Percentiles rank a stretch among this genome's conserved stretches.
These are phyloP conservation scores for Auanema freiburgensis DNA, from an alignment of 2,888 invertebrate genomes.

Conservation along the genomic window DNA sequence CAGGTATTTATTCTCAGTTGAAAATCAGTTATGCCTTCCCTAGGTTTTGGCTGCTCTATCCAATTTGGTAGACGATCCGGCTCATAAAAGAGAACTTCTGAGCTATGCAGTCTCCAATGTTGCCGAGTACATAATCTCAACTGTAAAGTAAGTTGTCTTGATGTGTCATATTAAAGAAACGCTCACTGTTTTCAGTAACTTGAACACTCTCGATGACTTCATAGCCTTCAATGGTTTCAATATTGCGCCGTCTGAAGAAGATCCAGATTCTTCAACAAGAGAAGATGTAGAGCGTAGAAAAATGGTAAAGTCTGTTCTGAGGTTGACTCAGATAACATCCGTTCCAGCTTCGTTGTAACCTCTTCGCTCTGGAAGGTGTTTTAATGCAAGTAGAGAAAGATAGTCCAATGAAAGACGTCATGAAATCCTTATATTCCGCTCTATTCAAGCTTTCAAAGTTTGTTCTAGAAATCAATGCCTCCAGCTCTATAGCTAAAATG, in stretches of 20 bases:
- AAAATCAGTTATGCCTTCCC: no score
- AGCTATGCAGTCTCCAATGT: not conserved
- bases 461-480: constrained; percentile 30
- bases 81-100: constrained; percentile 16
- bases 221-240: constrained; percentile 20
- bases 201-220: constrained; percentile 14
- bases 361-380: constrained; percentile 41
- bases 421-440: constrained; percentile 6
- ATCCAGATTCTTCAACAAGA: not conserved
- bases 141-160: constrained; percentile 9
- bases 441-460: not conserved
- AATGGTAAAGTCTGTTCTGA: not conserved
- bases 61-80: constrained; percentile 31
- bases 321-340: no score
- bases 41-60: constrained; percentile 44
- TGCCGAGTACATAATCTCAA: constrained; percentile 9
- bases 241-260: constrained; percentile 3
- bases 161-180: not conserved
- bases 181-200: constrained; percentile 1
- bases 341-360: constrained; percentile 42
- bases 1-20: constrained; percentile 14
- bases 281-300: constrained; percentile 6
- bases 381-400: constrained; percentile 40
- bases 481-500: constrained; percentile 20
- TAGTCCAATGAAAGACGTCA: constrained; percentile 38